Evolutionary conservation across 2,888 invertebrate species (phyloP).

Genomic region (Dione vanillae): DNA sequence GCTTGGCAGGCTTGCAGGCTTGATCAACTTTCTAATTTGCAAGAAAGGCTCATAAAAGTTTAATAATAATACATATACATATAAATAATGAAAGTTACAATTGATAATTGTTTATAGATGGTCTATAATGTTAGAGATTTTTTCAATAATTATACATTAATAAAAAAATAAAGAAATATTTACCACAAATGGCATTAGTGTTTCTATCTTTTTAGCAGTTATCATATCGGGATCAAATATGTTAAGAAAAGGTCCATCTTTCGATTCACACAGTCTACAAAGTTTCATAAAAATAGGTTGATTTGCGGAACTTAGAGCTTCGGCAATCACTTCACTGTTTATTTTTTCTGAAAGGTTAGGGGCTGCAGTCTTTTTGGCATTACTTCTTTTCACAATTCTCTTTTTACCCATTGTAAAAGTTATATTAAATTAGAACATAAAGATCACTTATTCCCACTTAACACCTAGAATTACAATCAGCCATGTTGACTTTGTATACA

Average conservation of each 20-base stretch:
- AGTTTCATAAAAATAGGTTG: conserved; percentile 66
- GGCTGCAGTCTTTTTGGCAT: conserved; percentile 49
- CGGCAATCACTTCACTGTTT: conserved; percentile 56
- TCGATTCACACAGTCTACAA: conserved; percentile 76
- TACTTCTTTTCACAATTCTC: conserved; percentile 53
- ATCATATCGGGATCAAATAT: conserved; percentile 75
- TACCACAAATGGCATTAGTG: conserved; percentile 77
- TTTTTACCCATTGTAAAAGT: conserved; percentile 46
- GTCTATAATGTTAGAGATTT: neutral
- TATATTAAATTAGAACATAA: neutral
- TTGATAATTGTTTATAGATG: neutral
- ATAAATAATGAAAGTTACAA: neutral
- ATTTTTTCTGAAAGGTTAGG: conserved; percentile 44
- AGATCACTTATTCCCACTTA: conserved; percentile 30
- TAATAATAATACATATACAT: too few relatives aligned
- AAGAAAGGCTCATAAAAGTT: too few relatives aligned
- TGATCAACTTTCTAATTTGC: too few relatives aligned
- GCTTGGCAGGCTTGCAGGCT: too few relatives aligned
- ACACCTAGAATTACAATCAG: conserved; percentile 36
- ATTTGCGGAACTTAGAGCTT: conserved; percentile 55
- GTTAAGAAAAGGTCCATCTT: conserved; percentile 79
- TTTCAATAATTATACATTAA: neutral
- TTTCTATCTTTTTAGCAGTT: conserved; percentile 75
- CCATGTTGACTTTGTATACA: conserved; percentile 39
- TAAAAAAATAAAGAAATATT: conserved; percentile 46